Conservation (phyloP, 2,797 vertebrate species). For the Tangara arthus region DNA sequence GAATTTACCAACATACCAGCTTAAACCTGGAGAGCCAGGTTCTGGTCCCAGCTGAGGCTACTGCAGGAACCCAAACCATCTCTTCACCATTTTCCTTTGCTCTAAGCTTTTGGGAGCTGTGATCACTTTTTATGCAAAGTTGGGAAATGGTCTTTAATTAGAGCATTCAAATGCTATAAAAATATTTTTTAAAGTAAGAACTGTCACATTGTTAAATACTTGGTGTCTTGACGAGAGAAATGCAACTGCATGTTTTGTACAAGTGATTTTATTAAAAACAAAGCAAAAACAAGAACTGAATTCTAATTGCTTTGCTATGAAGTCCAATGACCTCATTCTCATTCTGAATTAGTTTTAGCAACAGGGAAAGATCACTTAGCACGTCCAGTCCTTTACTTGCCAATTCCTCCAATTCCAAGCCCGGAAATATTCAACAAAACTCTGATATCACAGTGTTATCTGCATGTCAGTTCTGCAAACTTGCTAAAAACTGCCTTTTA, state of each 20-base stretch:
- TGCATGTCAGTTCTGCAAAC: background rate
- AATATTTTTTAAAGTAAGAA: background rate
- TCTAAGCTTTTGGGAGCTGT: background rate
- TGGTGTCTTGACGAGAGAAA: background rate
- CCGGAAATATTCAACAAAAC: background rate
- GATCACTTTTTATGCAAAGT: background rate
- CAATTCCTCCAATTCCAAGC: background rate
- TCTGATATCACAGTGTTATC: background rate
- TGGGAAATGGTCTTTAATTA: background rate
- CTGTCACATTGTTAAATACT: background rate
- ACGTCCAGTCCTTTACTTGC: background rate
- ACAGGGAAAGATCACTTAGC: background rate
- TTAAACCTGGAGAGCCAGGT: background rate
- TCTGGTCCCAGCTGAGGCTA: background rate
- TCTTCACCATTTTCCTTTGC: background rate
- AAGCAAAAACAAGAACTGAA: constrained; percentile 16
- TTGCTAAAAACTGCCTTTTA: background rate
- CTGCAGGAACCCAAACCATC: background rate
- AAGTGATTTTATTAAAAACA: background rate
- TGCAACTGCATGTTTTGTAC: background rate
- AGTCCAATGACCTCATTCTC: background rate
- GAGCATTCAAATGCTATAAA: background rate
- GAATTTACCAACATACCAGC: background rate
- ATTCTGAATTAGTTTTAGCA: background rate
- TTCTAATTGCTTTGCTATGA: background rate